Conservation (phyloP, 2,797 vertebrate species). For the Benthosema pterotum region DNA sequence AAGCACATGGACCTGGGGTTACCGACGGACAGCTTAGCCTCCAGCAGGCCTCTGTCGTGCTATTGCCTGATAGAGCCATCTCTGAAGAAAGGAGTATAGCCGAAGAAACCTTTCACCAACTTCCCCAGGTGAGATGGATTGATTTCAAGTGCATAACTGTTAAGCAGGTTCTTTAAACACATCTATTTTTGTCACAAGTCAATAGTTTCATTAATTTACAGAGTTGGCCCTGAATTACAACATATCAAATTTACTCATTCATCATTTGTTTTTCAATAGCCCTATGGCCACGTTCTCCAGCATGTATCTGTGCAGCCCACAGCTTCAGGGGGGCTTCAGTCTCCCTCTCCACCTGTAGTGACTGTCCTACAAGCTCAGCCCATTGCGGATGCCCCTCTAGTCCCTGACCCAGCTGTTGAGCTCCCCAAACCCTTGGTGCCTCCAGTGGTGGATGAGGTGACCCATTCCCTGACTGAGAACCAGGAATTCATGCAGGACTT, state of each 20-base stretch:
- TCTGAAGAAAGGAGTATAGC: slow-evolving; percentile 62
- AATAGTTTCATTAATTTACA: no score
- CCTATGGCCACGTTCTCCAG: slow-evolving; percentile 66
- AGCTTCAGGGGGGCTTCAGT: slow-evolving; percentile 51
- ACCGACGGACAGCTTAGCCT: slow-evolving; percentile 71
- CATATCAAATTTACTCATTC: no score
- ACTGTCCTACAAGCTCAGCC: slow-evolving; percentile 63
- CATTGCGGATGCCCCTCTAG: slow-evolving; percentile 54
- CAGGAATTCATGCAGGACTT: slow-evolving; percentile 77
- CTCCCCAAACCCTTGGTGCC: slow-evolving; percentile 68
- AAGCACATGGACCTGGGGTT: slow-evolving; percentile 51
- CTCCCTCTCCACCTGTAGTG: slow-evolving; percentile 67
- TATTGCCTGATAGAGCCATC: slow-evolving; percentile 70
- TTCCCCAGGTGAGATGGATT: slow-evolving; percentile 69
- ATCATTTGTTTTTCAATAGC: slow-evolving; percentile 41
- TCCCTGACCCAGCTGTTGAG: slow-evolving; percentile 49
- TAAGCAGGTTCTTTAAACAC: no score
- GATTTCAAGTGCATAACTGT: no score
- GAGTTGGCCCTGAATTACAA: no score
- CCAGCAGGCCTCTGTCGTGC: slow-evolving; percentile 75
- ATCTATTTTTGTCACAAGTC: no score
- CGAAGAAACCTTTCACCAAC: slow-evolving; percentile 69
- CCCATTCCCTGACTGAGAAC: slow-evolving; percentile 60
- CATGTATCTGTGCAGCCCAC: slow-evolving; percentile 61
- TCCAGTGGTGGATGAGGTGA: slow-evolving; percentile 63